These are phyloP conservation scores for Mola mola DNA, from an alignment of 2,113 vertebrate genomes.

Conservation along the genomic window DNA sequence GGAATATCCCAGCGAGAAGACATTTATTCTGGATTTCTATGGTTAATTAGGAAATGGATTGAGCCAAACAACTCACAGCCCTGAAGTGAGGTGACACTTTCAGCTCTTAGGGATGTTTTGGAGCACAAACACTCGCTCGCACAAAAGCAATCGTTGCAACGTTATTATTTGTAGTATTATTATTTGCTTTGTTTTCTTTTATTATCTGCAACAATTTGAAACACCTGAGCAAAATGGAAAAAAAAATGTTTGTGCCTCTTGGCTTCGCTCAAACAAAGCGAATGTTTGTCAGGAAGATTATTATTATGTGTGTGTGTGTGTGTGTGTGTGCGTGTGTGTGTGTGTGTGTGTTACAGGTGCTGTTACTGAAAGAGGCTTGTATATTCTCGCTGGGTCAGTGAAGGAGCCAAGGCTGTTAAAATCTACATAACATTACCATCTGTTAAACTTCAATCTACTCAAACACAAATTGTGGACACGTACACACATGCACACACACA, in stretches of 20 bases:
- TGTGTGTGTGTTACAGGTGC: conserved; percentile 73
- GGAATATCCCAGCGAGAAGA: conserved; percentile 44
- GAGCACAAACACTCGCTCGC: conserved; percentile 46
- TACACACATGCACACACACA: conserved; percentile 27
- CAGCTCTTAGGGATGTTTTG: conserved; percentile 6
- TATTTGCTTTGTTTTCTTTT: conserved; percentile 9
- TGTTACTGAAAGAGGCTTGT: conserved; percentile 51
- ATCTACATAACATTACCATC: conserved; percentile 77
- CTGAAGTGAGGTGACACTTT: conserved; percentile 43
- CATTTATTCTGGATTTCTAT: conserved; percentile 39
- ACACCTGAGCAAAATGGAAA: conserved; percentile 40
- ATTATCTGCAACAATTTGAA: conserved; percentile 55
- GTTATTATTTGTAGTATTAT: conserved; percentile 18
- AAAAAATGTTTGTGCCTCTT: conserved; percentile 49
- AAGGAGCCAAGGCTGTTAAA: conserved; percentile 58
- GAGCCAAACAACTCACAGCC: conserved; percentile 50
- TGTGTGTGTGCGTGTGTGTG: conserved; percentile 47
- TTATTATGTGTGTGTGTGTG: conserved; percentile 15
- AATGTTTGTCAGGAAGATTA: conserved; percentile 54
- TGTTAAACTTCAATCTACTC: conserved; percentile 76
- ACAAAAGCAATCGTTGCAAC: conserved; percentile 31
- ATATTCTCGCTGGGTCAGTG: conserved; percentile 64
- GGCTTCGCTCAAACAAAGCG: conserved; percentile 49
- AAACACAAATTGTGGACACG: conserved; percentile 22
- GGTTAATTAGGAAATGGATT: conserved; percentile 66